These are phyloP conservation scores for Sorex araneus DNA, from an alignment of 2,113 vertebrate species.

Conservation along the genomic window DNA sequence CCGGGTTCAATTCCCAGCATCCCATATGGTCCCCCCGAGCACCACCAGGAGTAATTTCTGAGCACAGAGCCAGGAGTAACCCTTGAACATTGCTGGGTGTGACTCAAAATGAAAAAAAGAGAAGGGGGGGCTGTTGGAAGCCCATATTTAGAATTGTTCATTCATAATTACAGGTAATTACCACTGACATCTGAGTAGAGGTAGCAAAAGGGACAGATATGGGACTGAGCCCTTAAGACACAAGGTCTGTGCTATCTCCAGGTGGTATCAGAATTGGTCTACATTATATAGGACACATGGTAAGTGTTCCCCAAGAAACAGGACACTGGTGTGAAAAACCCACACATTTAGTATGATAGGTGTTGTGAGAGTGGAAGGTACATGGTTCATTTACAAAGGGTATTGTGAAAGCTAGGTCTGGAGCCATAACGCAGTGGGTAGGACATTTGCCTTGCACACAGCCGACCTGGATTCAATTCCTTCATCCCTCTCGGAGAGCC, in stretches of 20 bases:
- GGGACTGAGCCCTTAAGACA: not conserved
- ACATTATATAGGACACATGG: not conserved
- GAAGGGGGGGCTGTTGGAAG: no score
- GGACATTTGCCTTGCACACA: no score
- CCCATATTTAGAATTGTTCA: not conserved
- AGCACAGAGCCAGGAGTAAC: no score
- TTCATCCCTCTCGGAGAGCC: no score
- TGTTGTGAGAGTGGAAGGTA: not conserved
- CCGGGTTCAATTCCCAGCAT: no score
- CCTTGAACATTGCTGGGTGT: no score
- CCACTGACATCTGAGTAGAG: not conserved
- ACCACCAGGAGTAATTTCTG: no score
- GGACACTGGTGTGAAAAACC: not conserved
- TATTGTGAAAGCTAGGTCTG: no score
- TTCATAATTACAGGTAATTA: not conserved
- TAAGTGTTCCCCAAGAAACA: not conserved
- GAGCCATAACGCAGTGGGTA: no score
- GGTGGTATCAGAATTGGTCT: not conserved
- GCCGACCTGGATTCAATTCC: no score
- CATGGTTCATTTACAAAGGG: no score
- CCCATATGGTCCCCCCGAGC: no score
- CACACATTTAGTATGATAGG: not conserved
- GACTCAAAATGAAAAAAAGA: not conserved
- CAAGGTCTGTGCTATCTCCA: not conserved
- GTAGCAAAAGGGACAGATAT: not conserved